phyloP scores from a whole-genome alignment of 2,113 vertebrate species.

The Philantomba maxwellii region DNA sequence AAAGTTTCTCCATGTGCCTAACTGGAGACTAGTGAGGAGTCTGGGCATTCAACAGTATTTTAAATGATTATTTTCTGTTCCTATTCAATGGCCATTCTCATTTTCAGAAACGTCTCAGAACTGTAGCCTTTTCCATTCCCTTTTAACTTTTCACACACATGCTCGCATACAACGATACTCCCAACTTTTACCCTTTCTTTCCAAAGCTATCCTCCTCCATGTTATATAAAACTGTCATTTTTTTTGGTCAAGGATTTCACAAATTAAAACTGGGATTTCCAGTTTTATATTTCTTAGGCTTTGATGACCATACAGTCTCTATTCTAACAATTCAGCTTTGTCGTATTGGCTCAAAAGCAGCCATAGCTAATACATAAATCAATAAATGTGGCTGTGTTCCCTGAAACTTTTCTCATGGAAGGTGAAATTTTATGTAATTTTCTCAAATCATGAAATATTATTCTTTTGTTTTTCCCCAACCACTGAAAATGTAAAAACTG shows the following conservation, averaged over 20 bases:
- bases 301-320: not conserved
- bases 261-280: slow-evolving; percentile 9
- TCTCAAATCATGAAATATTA: not conserved
- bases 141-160: not conserved
- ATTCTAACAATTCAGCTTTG: not conserved
- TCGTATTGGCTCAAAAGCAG: not conserved
- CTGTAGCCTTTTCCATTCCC: not conserved
- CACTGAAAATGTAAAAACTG: slow-evolving; percentile 17
- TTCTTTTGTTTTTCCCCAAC: not conserved
- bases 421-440: not conserved
- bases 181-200: not conserved
- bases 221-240: not conserved
- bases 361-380: not conserved
- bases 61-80: not conserved
- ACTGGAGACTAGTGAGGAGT: not conserved
- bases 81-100: not conserved
- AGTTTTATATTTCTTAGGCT: not conserved
- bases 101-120: slow-evolving; percentile 8
- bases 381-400: not conserved
- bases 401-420: not conserved
- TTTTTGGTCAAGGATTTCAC: not conserved
- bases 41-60: not conserved
- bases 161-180: not conserved
- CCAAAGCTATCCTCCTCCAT: not conserved
- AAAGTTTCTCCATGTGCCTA: not conserved